Conservation (phyloP, 2,113 vertebrate genomes). For the Eudyptes chrysolophus region DNA sequence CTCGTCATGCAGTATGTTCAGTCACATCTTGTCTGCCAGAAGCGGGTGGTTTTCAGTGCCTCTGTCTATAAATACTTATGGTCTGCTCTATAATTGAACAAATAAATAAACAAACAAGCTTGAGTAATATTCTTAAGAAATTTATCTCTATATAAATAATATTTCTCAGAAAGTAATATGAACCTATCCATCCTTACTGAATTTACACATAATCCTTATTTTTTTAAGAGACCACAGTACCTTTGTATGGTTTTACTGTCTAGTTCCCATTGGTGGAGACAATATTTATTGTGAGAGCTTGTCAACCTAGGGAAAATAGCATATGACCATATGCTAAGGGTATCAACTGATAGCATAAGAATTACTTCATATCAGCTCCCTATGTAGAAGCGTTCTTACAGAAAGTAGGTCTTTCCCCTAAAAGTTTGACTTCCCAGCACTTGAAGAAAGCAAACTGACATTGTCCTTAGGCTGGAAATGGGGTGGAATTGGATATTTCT, state of each 20-base stretch:
- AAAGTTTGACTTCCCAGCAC: not conserved
- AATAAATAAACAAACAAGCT: not conserved
- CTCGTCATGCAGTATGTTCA: slow-evolving; percentile 10
- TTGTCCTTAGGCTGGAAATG: not conserved
- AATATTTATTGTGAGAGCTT: not conserved
- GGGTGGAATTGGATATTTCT: not conserved
- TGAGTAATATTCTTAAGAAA: not conserved
- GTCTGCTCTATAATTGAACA: not conserved
- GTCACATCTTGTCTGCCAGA: slow-evolving; percentile 25
- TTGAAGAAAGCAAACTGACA: not conserved
- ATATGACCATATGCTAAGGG: not conserved
- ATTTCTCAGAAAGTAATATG: not conserved
- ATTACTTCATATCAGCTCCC: not conserved
- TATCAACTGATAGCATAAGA: not conserved
- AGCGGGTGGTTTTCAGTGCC: slow-evolving; percentile 14
- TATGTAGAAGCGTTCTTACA: not conserved
- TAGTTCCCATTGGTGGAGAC: not conserved
- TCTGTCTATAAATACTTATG: slow-evolving; percentile 40
- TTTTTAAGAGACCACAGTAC: not conserved
- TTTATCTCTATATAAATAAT: not conserved
- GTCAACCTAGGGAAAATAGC: not conserved
- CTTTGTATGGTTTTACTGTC: not conserved
- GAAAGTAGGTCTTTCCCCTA: not conserved
- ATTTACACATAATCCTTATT: not conserved
- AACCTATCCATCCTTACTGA: not conserved